Percentiles rank a stretch among this genome's conserved stretches.
Evolutionary conservation across 2,797 vertebrate genomes (phyloP).

Genomic region (Vultur gryphus): DNA sequence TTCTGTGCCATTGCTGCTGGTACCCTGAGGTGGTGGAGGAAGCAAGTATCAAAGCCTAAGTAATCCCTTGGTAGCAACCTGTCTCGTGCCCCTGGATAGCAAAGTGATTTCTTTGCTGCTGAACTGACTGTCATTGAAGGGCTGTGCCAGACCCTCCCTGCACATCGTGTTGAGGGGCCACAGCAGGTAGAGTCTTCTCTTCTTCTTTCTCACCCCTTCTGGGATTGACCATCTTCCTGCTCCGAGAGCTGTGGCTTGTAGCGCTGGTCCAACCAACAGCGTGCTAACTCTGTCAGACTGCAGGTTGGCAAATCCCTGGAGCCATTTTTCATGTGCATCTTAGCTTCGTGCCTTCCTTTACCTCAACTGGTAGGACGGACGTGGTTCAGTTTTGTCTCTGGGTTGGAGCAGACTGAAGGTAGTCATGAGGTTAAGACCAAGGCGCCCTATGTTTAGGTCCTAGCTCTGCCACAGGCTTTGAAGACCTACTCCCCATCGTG

Average conservation of each 20-base stretch:
- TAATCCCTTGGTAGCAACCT: neutral
- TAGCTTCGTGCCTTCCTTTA: neutral
- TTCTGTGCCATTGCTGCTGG: neutral
- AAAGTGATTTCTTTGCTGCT: neutral
- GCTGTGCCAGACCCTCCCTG: neutral
- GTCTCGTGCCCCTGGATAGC: neutral
- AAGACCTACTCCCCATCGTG: neutral
- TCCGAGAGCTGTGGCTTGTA: neutral
- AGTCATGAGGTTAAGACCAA: neutral
- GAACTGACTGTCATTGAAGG: neutral
- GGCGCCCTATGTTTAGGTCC: neutral
- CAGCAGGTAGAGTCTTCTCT: neutral
- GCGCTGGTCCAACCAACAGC: neutral
- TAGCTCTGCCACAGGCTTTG: neutral
- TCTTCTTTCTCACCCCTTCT: neutral
- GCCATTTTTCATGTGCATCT: neutral
- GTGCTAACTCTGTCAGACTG: rapidly evolving
- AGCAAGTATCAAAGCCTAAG: neutral
- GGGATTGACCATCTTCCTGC: neutral
- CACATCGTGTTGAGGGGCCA: rapidly evolving
- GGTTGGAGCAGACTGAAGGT: neutral
- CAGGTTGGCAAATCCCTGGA: neutral
- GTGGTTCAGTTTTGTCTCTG: neutral
- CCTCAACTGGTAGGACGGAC: neutral
- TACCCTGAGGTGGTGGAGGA: neutral